Base-by-base conservation (phyloP, 2,888 invertebrate genomes). In the Ochropleura leucogaster region DNA sequence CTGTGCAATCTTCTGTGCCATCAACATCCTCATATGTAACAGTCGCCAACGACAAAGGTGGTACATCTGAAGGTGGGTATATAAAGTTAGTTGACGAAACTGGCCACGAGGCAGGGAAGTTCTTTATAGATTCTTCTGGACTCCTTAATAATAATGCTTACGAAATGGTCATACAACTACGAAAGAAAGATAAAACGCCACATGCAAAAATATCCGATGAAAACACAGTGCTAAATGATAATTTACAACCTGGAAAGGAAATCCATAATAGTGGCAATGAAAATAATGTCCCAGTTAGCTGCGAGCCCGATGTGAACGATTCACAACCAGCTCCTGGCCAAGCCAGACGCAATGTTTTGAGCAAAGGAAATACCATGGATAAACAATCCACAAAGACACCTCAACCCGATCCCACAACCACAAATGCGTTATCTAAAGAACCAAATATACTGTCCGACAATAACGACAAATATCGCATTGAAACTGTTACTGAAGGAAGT, bases 121-220 rank as follows among this genome's bases (percentile, higher is more conserved):
- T 96, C 81, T 95, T 93, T 72, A 92, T 96, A 20, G 96, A 95
- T 20, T 92, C 95, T 42, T 92, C 94, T 9, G 95, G 94, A 6
- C 91, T 94, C 30, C 88, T 96, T 10, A 94, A 93, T 87, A 91
- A 95, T 79, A 92, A 95, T 68, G 93, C 92, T 30, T 96, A 96
- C 80, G 96, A 96, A 93, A 95, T 96, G 16, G 88, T 96, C 12
- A 95, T 96, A 86, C 96, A 96, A 78, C 88, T 96, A 10, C 92
- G 93, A 68, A 96, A 96, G 77, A 96, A 95, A 86, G 94, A 87
- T 68, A 70, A 92, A 44, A 78, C 79, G 4, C 83, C 81, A 47
- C 85, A 83, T 64, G 85, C 83, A 6, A 85, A 77, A 66, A 79
- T 82, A 64, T 49, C 77, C 42, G 74, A 77, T 44, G 80, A 77